Evolutionary conservation across 92 coral and sea anemone genomes (phyloP).

Genomic region (Palythoa grandiflora): DNA sequence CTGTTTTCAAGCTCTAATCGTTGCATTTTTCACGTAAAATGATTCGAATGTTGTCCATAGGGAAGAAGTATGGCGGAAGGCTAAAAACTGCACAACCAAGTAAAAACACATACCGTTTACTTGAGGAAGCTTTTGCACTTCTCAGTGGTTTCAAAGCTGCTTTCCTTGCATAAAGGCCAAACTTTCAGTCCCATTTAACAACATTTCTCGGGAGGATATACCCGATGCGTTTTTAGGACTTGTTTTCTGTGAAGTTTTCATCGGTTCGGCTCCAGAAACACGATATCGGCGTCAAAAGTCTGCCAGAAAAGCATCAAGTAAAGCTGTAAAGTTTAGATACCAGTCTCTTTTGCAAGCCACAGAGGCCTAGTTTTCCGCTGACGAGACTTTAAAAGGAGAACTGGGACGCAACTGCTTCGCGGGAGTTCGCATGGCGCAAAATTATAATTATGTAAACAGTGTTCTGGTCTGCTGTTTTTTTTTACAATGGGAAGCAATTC

Average conservation of each 20-base stretch:
- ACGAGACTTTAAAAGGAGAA: background rate
- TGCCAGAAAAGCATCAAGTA: slow-evolving; percentile 40
- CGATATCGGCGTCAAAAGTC: slow-evolving; percentile 17
- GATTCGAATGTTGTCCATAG: too few relatives aligned
- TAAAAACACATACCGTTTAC: too few relatives aligned
- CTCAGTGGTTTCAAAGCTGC: too few relatives aligned
- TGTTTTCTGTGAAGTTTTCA: slow-evolving; percentile 15
- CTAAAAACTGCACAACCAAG: too few relatives aligned
- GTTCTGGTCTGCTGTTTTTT: slow-evolving; percentile 25
- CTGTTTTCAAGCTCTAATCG: too few relatives aligned
- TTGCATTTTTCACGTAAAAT: too few relatives aligned
- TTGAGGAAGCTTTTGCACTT: too few relatives aligned
- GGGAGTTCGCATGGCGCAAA: background rate
- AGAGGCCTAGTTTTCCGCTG: slow-evolving; percentile 8
- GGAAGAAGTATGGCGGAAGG: too few relatives aligned
- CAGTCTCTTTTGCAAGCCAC: slow-evolving; percentile 29
- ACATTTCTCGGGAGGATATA: too few relatives aligned
- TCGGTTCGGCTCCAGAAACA: slow-evolving; percentile 11
- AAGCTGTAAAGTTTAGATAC: slow-evolving; percentile 19
- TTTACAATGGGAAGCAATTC: slow-evolving; percentile 19
- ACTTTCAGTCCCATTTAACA: too few relatives aligned
- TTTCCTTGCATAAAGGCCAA: too few relatives aligned
- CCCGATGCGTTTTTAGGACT: background rate
- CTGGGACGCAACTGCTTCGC: slow-evolving; percentile 3
- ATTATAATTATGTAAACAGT: slow-evolving; percentile 9